Evolutionary conservation across 2,113 vertebrate genomes (phyloP), one percentile per base, ranked within the genome.

Genomic region (Montifringilla adamsi): DNA sequence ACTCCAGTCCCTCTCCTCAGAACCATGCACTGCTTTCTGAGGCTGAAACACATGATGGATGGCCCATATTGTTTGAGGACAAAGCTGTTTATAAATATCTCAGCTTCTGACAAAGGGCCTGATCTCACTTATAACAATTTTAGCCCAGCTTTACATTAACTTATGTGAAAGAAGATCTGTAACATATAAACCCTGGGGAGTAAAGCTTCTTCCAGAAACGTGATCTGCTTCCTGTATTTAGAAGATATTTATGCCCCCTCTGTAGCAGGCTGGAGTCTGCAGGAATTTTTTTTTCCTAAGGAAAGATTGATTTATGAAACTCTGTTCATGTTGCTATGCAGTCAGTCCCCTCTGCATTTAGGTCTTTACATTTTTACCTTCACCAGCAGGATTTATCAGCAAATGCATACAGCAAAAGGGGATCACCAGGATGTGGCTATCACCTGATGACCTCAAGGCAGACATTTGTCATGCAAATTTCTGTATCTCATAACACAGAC

Each of bases 1-100:
- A 55, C 44, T 59, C 69, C 66, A 64, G 63, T 15, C 27, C n/a
- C 2, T 6, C 49, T 94, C 39, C 82, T 87, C 83, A 88, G 87
- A 90, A 74, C 47, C 1, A 0, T 31, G 24, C 20, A 13, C 84
- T 73, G 35, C 30, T 86, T 85, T 91, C 64, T 85, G 28, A 80
- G 79, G 33, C 52, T 60, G 31, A 89, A 74, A 67, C 44, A 56
- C 8, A 75, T 92, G 92, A 96, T 74, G 49, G 90, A 91, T 93
- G 79, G 85, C 64, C 49, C 56, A 72, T 64, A 84, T 72, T 95
- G 92, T 95, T 86, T 92, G 76, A 94, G 90, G 93, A 96, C 90
- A 96, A 92, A 88, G 85, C 76, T 96, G 75, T 92, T 94, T 96
- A 97, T 96, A 96, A 95, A 97, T 95, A 93, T 56, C 85, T 63